Evolutionary conservation across 2,888 invertebrate genomes (phyloP).

Genomic region (Coenonympha glycerion): DNA sequence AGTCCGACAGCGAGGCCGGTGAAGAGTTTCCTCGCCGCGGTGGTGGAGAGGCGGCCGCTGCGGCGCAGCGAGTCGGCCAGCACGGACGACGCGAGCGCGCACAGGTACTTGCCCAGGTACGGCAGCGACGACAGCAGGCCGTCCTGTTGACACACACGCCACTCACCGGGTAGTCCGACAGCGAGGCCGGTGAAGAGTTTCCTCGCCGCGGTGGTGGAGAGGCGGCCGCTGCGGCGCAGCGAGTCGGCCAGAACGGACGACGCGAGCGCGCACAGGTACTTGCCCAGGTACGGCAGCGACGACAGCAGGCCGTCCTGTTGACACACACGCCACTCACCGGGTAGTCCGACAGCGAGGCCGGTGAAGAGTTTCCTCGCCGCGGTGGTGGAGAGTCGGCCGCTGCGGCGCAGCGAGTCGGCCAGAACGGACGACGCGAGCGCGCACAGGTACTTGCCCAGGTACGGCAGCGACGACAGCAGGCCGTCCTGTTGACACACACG

Average conservation of each 20-base stretch:
- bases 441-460: slow-evolving; percentile 89
- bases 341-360: too few relatives aligned
- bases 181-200: too few relatives aligned
- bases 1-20: too few relatives aligned
- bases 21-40: too few relatives aligned
- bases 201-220: too few relatives aligned
- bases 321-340: neutral
- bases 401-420: slow-evolving; percentile 82
- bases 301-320: slow-evolving; percentile 86
- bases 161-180: too few relatives aligned
- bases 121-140: slow-evolving; percentile 89
- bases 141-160: slow-evolving; percentile 71
- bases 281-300: slow-evolving; percentile 90
- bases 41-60: too few relatives aligned
- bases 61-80: slow-evolving; percentile 83
- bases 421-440: slow-evolving; percentile 83
- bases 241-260: slow-evolving; percentile 85
- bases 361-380: too few relatives aligned
- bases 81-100: slow-evolving; percentile 83
- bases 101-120: slow-evolving; percentile 89
- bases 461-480: slow-evolving; percentile 87
- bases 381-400: too few relatives aligned
- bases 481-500: slow-evolving; percentile 78
- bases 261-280: slow-evolving; percentile 85
- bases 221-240: slow-evolving; percentile 78